Evolutionary conservation across 2,888 invertebrate genomes (phyloP).

Genomic region (Plebejus melissa): DNA sequence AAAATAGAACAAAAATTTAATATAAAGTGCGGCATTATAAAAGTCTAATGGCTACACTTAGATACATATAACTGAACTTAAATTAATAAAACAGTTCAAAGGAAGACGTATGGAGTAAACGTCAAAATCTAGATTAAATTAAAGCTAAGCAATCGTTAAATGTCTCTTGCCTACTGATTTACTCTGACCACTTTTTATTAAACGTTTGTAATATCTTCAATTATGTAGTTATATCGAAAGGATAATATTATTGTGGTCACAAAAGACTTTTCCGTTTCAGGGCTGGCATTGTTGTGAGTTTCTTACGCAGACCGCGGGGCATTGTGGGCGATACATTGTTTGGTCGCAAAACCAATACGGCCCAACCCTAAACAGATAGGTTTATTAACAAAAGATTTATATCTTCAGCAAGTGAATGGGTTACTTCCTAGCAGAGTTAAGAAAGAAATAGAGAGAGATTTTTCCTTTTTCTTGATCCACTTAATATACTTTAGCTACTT

Average conservation of each 20-base stretch:
- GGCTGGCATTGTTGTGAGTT: background rate
- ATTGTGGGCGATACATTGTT: conserved; percentile 16
- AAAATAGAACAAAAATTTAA: too few relatives aligned
- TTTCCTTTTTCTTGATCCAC: background rate
- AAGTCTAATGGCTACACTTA: too few relatives aligned
- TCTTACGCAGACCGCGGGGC: background rate
- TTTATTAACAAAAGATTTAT: conserved; percentile 26
- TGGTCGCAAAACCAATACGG: conserved; percentile 6
- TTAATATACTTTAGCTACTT: too few relatives aligned
- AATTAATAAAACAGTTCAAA: too few relatives aligned
- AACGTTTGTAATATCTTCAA: too few relatives aligned
- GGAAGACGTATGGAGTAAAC: too few relatives aligned
- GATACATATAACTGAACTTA: too few relatives aligned
- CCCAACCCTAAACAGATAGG: conserved; percentile 21
- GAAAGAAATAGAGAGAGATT: background rate
- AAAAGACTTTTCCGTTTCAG: background rate
- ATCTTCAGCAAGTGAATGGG: conserved; percentile 16
- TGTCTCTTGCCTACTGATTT: too few relatives aligned
- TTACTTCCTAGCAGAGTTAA: background rate
- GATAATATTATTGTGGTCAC: background rate
- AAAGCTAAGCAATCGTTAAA: too few relatives aligned
- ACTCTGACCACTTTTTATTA: too few relatives aligned
- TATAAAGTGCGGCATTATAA: too few relatives aligned
- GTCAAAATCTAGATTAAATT: too few relatives aligned
- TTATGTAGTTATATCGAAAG: background rate